Evolutionary conservation across 2,797 vertebrate genomes (phyloP).

Genomic region (Liparis tanakae): DNA sequence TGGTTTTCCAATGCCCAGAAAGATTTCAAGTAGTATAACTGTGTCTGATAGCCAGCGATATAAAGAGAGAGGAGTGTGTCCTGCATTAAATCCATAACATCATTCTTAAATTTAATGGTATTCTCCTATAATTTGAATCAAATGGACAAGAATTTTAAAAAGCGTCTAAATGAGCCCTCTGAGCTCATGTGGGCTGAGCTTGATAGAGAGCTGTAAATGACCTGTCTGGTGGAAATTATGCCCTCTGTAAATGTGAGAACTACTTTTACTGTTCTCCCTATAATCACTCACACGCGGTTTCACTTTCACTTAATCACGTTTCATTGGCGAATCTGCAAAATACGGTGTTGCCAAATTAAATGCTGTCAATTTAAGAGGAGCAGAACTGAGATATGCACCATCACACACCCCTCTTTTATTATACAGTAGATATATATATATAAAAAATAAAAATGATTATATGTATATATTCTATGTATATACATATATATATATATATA

Average conservation of each 20-base stretch:
- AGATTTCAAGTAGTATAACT: slow-evolving; percentile 11
- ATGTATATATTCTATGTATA: background rate
- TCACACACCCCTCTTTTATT: background rate
- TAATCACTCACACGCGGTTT: slow-evolving; percentile 57
- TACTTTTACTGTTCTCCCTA: slow-evolving; percentile 63
- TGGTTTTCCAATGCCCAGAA: background rate
- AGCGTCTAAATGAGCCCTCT: slow-evolving; percentile 44
- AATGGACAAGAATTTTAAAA: slow-evolving; percentile 56
- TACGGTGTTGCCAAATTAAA: slow-evolving; percentile 54
- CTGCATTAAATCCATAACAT: slow-evolving; percentile 41
- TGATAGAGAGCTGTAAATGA: slow-evolving; percentile 61
- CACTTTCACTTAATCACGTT: slow-evolving; percentile 62
- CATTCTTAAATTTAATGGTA: slow-evolving; percentile 45
- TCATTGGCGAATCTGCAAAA: slow-evolving; percentile 58
- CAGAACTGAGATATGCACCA: background rate
- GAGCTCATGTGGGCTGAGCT: slow-evolving; percentile 44
- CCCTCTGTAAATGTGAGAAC: slow-evolving; percentile 64
- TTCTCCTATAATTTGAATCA: slow-evolving; percentile 61
- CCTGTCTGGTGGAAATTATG: slow-evolving; percentile 67
- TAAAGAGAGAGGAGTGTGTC: slow-evolving; percentile 33
- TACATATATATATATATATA: background rate
- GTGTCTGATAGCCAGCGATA: slow-evolving; percentile 14
- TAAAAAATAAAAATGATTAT: too few relatives aligned
- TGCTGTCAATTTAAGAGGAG: slow-evolving; percentile 44
- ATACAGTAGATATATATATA: too few relatives aligned